Conservation (phyloP, 2,113 vertebrate genomes). For the Xiphophorus couchianus region DNA sequence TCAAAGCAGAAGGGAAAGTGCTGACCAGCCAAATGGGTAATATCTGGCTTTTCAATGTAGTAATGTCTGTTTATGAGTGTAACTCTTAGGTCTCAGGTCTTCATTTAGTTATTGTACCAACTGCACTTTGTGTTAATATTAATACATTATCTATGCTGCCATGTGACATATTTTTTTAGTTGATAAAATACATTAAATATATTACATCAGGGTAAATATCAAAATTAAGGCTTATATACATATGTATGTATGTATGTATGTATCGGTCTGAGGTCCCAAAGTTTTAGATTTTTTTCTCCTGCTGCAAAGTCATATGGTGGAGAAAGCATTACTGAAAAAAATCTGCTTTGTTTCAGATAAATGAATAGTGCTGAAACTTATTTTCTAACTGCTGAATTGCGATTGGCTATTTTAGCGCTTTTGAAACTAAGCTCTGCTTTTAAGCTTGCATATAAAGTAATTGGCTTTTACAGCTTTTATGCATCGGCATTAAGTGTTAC, state of each 20-base stretch:
- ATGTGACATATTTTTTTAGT: background rate
- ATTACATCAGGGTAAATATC: background rate
- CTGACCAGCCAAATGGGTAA: slow-evolving; percentile 64
- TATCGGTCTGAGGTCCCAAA: too few relatives aligned
- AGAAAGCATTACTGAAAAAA: too few relatives aligned
- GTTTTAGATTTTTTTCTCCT: too few relatives aligned
- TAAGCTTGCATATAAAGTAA: too few relatives aligned
- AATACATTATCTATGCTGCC: background rate
- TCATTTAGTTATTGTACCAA: background rate
- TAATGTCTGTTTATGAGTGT: background rate
- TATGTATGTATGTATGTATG: too few relatives aligned
- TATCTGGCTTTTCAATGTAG: background rate
- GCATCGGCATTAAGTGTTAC: too few relatives aligned
- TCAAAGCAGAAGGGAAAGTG: slow-evolving; percentile 56
- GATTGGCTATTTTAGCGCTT: background rate
- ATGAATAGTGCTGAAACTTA: background rate
- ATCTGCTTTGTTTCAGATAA: background rate
- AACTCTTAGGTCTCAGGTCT: background rate
- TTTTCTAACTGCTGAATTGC: background rate
- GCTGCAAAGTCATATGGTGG: too few relatives aligned
- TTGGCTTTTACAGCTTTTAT: too few relatives aligned
- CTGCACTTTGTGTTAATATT: background rate
- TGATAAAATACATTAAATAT: background rate
- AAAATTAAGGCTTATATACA: background rate
- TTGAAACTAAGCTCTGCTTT: background rate